These are phyloP conservation scores for Noctua janthina DNA, from an alignment of 2,888 invertebrate species.

Conservation along the genomic window DNA sequence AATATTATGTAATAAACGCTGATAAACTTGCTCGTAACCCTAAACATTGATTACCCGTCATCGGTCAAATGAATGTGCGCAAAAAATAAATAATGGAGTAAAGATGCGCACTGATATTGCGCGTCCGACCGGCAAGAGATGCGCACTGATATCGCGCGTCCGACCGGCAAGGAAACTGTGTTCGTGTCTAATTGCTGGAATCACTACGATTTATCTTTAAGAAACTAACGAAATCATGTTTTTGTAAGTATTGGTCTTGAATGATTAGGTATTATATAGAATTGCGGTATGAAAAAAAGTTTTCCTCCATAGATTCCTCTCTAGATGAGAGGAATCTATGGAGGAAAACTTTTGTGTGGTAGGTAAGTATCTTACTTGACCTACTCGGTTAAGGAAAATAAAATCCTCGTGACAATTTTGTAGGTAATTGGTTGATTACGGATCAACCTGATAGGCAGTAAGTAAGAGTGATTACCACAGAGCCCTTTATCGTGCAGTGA, in stretches of 20 bases:
- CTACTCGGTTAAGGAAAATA: slow-evolving; percentile 2
- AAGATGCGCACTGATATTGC: background rate
- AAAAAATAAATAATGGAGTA: slow-evolving; percentile 10
- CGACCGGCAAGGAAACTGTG: background rate
- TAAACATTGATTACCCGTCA: slow-evolving; percentile 16
- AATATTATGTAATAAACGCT: background rate
- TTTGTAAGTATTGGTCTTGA: background rate
- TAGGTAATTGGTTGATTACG: background rate
- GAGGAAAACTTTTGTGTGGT: slow-evolving; percentile 8
- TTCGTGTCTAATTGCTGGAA: slow-evolving; percentile 23
- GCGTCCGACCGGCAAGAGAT: background rate
- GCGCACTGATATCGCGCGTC: background rate
- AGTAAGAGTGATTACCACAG: background rate
- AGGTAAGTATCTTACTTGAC: background rate
- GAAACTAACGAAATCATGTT: background rate
- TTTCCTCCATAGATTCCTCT: no score
- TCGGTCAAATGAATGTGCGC: slow-evolving; percentile 7
- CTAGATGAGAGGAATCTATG: background rate
- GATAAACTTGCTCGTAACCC: slow-evolving; percentile 18
- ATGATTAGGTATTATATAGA: slow-evolving; percentile 3
- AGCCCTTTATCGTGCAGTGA: background rate
- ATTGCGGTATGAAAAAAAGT: no score
- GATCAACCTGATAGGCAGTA: background rate
- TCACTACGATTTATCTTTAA: slow-evolving; percentile 17
- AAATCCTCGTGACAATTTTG: background rate